These are phyloP conservation scores for Erebia ligea DNA, from an alignment of 2,888 invertebrate genomes.

Conservation along the genomic window DNA sequence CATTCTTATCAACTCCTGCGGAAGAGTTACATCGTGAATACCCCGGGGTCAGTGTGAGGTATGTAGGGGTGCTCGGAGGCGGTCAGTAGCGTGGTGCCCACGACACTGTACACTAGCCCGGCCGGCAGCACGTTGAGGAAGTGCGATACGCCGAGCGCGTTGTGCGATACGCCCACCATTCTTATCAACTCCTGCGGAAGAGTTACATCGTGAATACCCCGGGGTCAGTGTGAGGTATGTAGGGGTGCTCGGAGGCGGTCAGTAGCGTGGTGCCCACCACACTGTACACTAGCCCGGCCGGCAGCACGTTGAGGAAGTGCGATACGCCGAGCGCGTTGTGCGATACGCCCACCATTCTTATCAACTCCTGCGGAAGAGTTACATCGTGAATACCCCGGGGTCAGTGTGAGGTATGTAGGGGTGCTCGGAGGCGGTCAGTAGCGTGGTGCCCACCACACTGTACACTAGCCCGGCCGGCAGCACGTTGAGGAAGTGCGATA, in stretches of 20 bases:
- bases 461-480: slow-evolving; percentile 82
- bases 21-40: not conserved
- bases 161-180: slow-evolving; percentile 88
- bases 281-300: slow-evolving; percentile 80
- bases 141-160: slow-evolving; percentile 87
- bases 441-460: slow-evolving; percentile 60
- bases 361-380: slow-evolving; percentile 83
- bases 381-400: too few relatives aligned
- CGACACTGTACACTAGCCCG: slow-evolving; percentile 75
- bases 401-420: slow-evolving; percentile 55
- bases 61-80: slow-evolving; percentile 63
- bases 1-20: slow-evolving; percentile 90
- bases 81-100: slow-evolving; percentile 65
- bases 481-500: slow-evolving; percentile 87
- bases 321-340: slow-evolving; percentile 85
- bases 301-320: slow-evolving; percentile 86
- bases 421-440: slow-evolving; percentile 59
- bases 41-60: not conserved
- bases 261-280: slow-evolving; percentile 62
- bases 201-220: too few relatives aligned
- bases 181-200: slow-evolving; percentile 87
- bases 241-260: slow-evolving; percentile 59
- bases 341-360: slow-evolving; percentile 90
- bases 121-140: slow-evolving; percentile 85
- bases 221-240: slow-evolving; percentile 46